phyloP scores from a whole-genome alignment of 2,797 vertebrate species.

The Anguilla pacifica region DNA sequence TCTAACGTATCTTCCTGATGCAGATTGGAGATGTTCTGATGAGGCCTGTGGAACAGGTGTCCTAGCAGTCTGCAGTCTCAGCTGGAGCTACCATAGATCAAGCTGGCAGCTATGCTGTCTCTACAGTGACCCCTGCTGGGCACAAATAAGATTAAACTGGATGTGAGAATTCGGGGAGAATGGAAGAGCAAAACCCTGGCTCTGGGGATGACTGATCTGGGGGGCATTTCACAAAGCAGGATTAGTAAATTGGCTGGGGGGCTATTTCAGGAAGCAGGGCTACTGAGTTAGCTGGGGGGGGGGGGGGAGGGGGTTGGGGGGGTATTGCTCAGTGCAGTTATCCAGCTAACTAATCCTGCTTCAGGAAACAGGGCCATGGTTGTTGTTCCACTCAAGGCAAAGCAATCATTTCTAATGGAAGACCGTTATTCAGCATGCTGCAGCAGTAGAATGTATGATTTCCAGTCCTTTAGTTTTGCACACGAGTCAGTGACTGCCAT shows the following conservation, averaged over 20 bases:
- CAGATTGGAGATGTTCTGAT: slow-evolving; percentile 87
- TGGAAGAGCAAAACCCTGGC: slow-evolving; percentile 30
- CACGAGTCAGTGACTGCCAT: background rate
- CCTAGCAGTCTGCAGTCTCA: slow-evolving; percentile 58
- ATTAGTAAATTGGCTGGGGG: no score
- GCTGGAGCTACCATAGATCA: background rate
- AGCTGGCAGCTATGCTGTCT: background rate
- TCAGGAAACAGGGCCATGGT: background rate
- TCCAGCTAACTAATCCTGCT: no score
- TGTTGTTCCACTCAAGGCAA: background rate
- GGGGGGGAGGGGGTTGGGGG: no score
- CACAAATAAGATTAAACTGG: background rate
- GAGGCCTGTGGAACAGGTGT: slow-evolving; percentile 78
- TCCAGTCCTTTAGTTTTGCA: background rate
- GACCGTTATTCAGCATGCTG: slow-evolving; percentile 15
- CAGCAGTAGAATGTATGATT: slow-evolving; percentile 14
- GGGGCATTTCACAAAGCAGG: no score
- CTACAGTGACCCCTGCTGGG: slow-evolving; percentile 27
- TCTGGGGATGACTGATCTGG: background rate
- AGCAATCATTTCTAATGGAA: background rate
- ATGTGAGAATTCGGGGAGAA: background rate
- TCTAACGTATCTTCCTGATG: background rate
- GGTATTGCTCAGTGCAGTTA: no score
- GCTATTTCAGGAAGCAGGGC: no score
- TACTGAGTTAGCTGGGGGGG: no score